Base-by-base conservation (phyloP, 2,888 invertebrate species). In the Rhyacophila evoluta region DNA sequence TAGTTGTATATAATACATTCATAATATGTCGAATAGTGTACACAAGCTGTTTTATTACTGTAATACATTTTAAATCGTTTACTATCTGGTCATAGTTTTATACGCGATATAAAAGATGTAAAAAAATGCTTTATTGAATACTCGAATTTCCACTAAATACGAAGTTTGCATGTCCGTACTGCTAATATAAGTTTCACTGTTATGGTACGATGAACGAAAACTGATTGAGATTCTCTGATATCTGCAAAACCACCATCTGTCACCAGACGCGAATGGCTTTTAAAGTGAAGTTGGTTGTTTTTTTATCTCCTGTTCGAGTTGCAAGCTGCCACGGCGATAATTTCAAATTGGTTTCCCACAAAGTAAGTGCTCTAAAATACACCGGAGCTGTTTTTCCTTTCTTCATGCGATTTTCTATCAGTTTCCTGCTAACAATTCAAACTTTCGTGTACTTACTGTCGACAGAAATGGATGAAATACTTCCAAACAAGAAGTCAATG, bases 221-320 rank as follows among this genome's bases (percentile, higher is more conserved):
- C 55, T 55, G 55, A 55, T 55, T 55, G 55, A 55, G 25, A 10
- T 19, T 2, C 55, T 19, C 55, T 55, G 55, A 5, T 55, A 55
- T 55, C 55, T 55, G 8, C 55, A 55, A 55, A 55, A 55, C 55
- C 55, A 19, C 55, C 55, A 55, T 55, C 55, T 55, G 55, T 55
- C 55, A 55, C 55, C 55, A 12, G 55, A 55, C 55, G 55, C 55
- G 55, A 55, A 55, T 55, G 55, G 55, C 55, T 55, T 55, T 55
- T 55, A 55, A 55, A 55, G 55, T 55, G 55, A 55, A 55, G 55
- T 55, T 55, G 55, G 55, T 25, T 12, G 55, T 55, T 55, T n/a
- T 55, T 55, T 55, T 55, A 55, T 25, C 55, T 55, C 55, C 55
- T 55, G 55, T 55, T 55, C 55, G 55, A 55, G 55, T 55, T 55